These are phyloP conservation scores for Euwallacea fornicatus DNA, from an alignment of 1,140 invertebrate genomes.

Conservation along the genomic window DNA sequence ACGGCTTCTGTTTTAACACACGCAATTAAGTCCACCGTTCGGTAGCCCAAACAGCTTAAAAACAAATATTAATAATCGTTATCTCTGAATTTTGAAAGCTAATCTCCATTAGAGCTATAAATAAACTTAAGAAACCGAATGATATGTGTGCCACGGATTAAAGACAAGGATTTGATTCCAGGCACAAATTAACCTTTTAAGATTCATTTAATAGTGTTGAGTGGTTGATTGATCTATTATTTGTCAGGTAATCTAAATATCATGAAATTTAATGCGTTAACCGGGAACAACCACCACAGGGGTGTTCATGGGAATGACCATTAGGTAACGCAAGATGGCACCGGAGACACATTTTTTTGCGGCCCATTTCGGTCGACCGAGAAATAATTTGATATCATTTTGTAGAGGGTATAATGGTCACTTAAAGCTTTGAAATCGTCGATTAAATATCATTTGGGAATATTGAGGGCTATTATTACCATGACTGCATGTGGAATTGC, in stretches of 20 bases:
- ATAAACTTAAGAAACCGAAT: conserved; percentile 14
- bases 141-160: conserved; percentile 11
- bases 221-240: conserved; percentile 14
- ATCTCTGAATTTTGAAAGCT: conserved; percentile 21
- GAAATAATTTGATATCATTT: conserved; percentile 43
- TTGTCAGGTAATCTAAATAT: too few species aligned
- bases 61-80: conserved; percentile 27
- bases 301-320: not conserved
- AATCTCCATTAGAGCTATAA: conserved; percentile 21
- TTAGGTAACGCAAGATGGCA: not conserved
- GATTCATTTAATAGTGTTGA: conserved; percentile 28
- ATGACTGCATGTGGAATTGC: conserved; percentile 25
- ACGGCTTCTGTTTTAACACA: conserved; percentile 34
- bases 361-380: conserved; percentile 23
- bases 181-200: conserved; percentile 11
- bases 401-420: conserved; percentile 40
- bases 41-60: conserved; percentile 18
- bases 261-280: too few species aligned
- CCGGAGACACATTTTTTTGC: conserved; percentile 39
- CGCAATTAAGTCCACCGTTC: conserved; percentile 18
- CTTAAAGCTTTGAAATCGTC: conserved; percentile 42
- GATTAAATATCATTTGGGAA: conserved; percentile 45
- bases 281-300: not conserved
- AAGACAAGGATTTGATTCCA: too few species aligned
- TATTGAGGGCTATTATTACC: conserved; percentile 40